Conservation (phyloP, 2,797 vertebrate genomes). For the Neosilurus hyrtlii region DNA sequence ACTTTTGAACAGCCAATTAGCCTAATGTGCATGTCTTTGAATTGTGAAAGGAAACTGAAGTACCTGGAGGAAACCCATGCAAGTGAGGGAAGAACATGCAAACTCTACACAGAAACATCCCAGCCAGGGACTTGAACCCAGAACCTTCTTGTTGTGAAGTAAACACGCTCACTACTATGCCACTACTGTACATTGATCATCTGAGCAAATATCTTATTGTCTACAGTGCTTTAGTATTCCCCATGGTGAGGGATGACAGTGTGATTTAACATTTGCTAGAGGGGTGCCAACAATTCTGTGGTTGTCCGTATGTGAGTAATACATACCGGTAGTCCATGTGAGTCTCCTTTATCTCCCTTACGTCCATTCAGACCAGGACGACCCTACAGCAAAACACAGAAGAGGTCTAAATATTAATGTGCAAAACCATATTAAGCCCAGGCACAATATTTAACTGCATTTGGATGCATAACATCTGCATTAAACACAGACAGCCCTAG, state of each 20-base stretch:
- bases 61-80: no score
- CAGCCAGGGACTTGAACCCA: no score
- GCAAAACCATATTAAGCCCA: conserved; percentile 13
- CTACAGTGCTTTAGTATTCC: background rate
- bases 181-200: background rate
- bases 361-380: conserved; percentile 82
- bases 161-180: no score
- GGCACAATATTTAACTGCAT: conserved; percentile 6
- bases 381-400: conserved; percentile 72
- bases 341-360: conserved; percentile 84
- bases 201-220: background rate
- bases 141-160: no score
- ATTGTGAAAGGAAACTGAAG: no score
- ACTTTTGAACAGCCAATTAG: no score
- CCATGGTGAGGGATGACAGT: background rate
- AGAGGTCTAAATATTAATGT: background rate
- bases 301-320: conserved; percentile 7
- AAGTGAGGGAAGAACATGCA: no score
- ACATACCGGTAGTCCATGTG: conserved; percentile 71
- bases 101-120: no score
- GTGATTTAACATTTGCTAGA: background rate
- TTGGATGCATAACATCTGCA: conserved; percentile 6
- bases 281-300: background rate
- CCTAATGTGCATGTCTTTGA: no score
- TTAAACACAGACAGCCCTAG: conserved; percentile 1